Evolutionary conservation across 2,113 vertebrate species (phyloP), one percentile per base, ranked within the genome.

Genomic region (Lepisosteus oculatus): DNA sequence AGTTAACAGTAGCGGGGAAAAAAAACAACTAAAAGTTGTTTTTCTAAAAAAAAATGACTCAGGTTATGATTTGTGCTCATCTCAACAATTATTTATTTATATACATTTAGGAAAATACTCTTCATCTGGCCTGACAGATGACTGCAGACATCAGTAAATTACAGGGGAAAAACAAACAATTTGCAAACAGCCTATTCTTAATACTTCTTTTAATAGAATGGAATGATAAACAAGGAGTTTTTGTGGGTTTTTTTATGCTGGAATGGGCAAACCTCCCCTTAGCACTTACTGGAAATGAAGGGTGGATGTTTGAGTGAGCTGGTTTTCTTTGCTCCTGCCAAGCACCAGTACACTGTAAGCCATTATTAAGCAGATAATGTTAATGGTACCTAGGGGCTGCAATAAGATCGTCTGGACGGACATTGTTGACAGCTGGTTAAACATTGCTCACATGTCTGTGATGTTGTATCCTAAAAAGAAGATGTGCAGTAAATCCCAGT

Each of bases 121-220:
- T 42, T 57, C 47, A 54, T 29, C 15, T 69, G 47, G n/a, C n/a
- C 65, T 17, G 65, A 51, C 68, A 42, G 41, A 12, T 29, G 55
- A 12, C 41, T 13, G 54, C 55, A 71, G 68, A 63, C 76, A 61
- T 6, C 29, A 14, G 17, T 68, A 67, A 54, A 72, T 77, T 74
- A 73, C 41, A 54, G 70, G 72, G 61, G 70, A 77, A 70, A 82
- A 80, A 77, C 77, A 79, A 55, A 14, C 3, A 61, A 43, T 84
- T 68, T 88, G 88, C 88, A 92, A 92, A 90, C 85, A 87, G 88
- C 88, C 89, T 83, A 87, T 92, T 92, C 86, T 89, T 86, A 71
- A 82, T 69, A 57, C 69, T 78, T 72, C 45, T 72, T 81, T 86
- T 81, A 76, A 79, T 80, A 76, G 78, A 80, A 79, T 8, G 81